phyloP scores from a whole-genome alignment of 1,140 invertebrate species.

The Cryptotermes secundus region DNA sequence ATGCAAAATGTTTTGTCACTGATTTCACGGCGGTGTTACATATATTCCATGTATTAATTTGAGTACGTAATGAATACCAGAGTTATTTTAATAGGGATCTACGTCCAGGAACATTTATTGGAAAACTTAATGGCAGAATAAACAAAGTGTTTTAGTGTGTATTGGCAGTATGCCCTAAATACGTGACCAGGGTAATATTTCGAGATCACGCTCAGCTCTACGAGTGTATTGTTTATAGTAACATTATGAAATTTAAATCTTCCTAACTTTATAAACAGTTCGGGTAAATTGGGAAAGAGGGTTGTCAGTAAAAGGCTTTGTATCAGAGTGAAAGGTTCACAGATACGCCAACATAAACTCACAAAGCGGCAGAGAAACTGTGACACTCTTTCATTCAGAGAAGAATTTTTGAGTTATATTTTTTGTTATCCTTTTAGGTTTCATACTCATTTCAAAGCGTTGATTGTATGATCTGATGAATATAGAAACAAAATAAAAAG shows the following conservation, averaged over 20 bases:
- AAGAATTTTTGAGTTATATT: neutral
- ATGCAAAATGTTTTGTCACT: too few relatives aligned
- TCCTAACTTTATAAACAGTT: neutral
- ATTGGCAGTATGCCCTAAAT: too few relatives aligned
- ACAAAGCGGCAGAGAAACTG: neutral
- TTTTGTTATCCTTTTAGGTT: neutral
- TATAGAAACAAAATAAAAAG: neutral
- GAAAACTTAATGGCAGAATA: too few relatives aligned
- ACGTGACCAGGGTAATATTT: too few relatives aligned
- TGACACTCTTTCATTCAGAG: neutral
- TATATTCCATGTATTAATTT: too few relatives aligned
- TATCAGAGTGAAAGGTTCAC: neutral
- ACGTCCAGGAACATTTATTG: too few relatives aligned
- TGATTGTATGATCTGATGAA: neutral
- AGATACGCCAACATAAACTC: neutral
- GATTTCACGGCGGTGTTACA: too few relatives aligned
- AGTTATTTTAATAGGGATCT: too few relatives aligned
- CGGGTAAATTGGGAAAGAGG: neutral
- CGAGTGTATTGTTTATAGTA: neutral
- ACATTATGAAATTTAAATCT: too few relatives aligned
- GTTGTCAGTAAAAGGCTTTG: neutral
- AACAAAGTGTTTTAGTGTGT: too few relatives aligned
- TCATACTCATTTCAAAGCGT: neutral
- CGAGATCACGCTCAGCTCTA: too few relatives aligned
- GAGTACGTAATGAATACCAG: too few relatives aligned